Evolutionary conservation across 2,888 invertebrate species (phyloP).

Genomic region (Endomychus coccineus): DNA sequence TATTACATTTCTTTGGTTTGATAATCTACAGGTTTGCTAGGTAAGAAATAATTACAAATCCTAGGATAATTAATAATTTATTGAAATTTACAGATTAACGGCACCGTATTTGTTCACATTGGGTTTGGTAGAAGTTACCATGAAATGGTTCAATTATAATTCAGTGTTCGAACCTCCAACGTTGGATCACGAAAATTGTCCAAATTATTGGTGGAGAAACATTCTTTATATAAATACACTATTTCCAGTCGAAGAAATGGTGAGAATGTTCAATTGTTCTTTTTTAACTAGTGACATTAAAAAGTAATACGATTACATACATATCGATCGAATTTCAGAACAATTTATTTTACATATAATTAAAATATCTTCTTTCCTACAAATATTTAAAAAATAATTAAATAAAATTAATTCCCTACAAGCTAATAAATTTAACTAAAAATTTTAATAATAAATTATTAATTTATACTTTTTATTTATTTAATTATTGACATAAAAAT

Average conservation of each 20-base stretch:
- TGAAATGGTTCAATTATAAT: conserved; percentile 76
- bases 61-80: not conserved
- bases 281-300: too few species aligned
- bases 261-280: conserved; percentile 41
- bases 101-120: conserved; percentile 77
- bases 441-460: too few species aligned
- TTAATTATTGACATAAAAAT: too few species aligned
- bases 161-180: conserved; percentile 81
- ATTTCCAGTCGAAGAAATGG: conserved; percentile 80
- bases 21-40: conserved; percentile 71
- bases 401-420: too few species aligned
- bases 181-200: conserved; percentile 72
- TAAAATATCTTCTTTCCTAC: not conserved
- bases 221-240: conserved; percentile 78
- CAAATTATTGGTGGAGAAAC: conserved; percentile 84
- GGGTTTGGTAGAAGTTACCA: conserved; percentile 75
- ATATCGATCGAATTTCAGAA: too few species aligned
- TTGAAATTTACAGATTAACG: conserved; percentile 55
- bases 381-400: conserved; percentile 3
- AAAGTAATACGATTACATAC: conserved; percentile 2
- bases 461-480: too few species aligned
- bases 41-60: conserved; percentile 37
- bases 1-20: conserved; percentile 67
- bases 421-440: too few species aligned
- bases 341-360: too few species aligned